phyloP scores from a whole-genome alignment of 2,113 vertebrate species.

The Semicossyphus pulcher region DNA sequence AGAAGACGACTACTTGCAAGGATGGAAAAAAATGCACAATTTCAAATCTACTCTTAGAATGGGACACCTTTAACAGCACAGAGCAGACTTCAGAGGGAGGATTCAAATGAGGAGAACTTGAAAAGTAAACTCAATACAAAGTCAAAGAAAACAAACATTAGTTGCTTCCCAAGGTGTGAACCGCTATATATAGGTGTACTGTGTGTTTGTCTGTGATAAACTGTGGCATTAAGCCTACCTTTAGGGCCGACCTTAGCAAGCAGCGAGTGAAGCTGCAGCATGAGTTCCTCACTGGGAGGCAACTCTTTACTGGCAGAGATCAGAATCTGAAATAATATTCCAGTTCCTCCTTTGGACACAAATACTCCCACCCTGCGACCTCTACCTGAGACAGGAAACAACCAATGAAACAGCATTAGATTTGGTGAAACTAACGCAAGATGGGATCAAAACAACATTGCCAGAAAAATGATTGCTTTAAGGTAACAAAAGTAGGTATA shows the following conservation, averaged over 20 bases:
- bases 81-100: too few relatives aligned
- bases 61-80: too few relatives aligned
- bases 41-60: too few relatives aligned
- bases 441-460: background rate
- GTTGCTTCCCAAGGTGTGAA: background rate
- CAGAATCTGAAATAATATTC: conserved; percentile 91
- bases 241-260: conserved; percentile 96
- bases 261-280: conserved; percentile 93
- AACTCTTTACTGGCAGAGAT: conserved; percentile 88
- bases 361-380: conserved; percentile 89
- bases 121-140: background rate
- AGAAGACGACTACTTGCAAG: too few relatives aligned
- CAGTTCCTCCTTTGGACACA: conserved; percentile 93
- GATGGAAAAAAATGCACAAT: too few relatives aligned
- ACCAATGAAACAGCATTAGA: conserved; percentile 1
- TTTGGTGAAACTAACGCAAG: background rate
- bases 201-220: background rate
- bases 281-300: conserved; percentile 90
- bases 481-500: background rate
- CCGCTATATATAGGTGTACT: background rate
- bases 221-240: conserved; percentile 80
- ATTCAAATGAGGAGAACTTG: background rate
- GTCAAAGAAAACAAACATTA: too few relatives aligned
- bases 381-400: conserved; percentile 82
- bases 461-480: background rate